Base-by-base conservation (phyloP, 37 sponge, comb jelly and placozoan species). In the Crambe crambe region DNA sequence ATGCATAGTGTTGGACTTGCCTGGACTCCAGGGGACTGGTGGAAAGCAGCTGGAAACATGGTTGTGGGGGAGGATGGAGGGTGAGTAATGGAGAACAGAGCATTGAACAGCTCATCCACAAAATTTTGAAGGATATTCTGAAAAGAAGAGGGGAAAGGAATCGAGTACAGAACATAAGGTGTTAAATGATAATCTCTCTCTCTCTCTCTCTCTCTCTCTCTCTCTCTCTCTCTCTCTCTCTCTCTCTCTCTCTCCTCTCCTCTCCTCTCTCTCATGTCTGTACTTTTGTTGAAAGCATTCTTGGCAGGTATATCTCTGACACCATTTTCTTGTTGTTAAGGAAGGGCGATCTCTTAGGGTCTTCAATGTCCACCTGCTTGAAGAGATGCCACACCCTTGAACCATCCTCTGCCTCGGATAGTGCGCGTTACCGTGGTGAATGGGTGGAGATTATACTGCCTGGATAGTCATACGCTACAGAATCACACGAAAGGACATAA, bases 261-360 rank as follows among this genome's bases (percentile, higher is more conserved):
- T n/a, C n/a, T n/a, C n/a, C n/a, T n/a, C n/a, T n/a, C n/a, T n/a
- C n/a, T n/a, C n/a, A n/a, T n/a, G n/a, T n/a, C n/a, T n/a, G n/a
- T 74, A 93, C 96, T 85, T 98, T 98, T 29, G 99, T 95, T n/a
- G 90, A 93, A 39, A 98, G 82, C 88, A 98, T 89, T 66, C 96
- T 83, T 31, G 94, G 98, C 1, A 98, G 85, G 70, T 91, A 98
- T 22, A 98, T 89, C 72, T 98, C 99, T 6, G 96, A 80, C 65
- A 96, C 93, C 70, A 96, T 68, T 61, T 94, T 96, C 83, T 89
- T 84, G 35, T 65, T 65, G 82, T 78, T 82, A 18, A 77, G 57
- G 44, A 80, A 88, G 18, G 85, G 82, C 56, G 89, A 92, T 20
- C 58, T 80, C 27, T 62, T 62, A 35, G 85, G 67, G 41, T 89